Base-by-base conservation (phyloP, 1,140 invertebrate genomes). In the Leptopilina boulardi region DNA sequence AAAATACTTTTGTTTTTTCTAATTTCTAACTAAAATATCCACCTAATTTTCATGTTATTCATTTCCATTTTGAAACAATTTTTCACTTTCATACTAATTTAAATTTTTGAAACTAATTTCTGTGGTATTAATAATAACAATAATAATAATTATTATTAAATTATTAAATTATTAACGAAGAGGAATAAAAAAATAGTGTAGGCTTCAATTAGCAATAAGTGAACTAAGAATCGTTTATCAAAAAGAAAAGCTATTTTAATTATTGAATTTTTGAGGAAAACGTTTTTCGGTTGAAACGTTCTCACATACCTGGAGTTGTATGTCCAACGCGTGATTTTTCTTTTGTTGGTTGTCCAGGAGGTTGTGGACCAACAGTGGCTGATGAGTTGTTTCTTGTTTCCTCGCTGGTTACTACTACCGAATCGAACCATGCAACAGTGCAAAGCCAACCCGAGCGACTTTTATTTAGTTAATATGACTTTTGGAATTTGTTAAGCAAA, bases 381-480 rank as follows among this genome's bases (percentile, higher is more conserved):
- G 83, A 73, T 70, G 85, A 70, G 83, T 87, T 89, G 83, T 76
- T 87, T 81, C 86, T 88, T 83, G 82, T 84, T 70, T 90, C 89
- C 87, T 89, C 90, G 86, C 80, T 87, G 88, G 87, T 90, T 89
- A 91, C 89, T 90, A 91, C 89, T 91, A 91, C 86, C 86, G 89
- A 89, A 90, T 91, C 84, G 88, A 89, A 90, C 88, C 90, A 91
- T 91, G 90, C 90, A 91, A 91, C 90, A 91, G 84, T 91, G 90
- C 90, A 91, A 91, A 91, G 89, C 90, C 90, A 91, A 89, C 85
- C 89, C 88, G 90, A 87, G 87, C 90, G 83, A 89, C 81, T 88
- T 87, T 86, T 80, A 87, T 81, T 90, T 89, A 90, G 85, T 89
- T 86, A 80, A 38, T 82, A 81, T 80, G 51, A 72, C 70, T 70